A percentile compares a stretch with the other conserved stretches of the same genome.
These are phyloP conservation scores for Epinotia ramella DNA, from an alignment of 2,888 invertebrate genomes.

Conservation along the genomic window DNA sequence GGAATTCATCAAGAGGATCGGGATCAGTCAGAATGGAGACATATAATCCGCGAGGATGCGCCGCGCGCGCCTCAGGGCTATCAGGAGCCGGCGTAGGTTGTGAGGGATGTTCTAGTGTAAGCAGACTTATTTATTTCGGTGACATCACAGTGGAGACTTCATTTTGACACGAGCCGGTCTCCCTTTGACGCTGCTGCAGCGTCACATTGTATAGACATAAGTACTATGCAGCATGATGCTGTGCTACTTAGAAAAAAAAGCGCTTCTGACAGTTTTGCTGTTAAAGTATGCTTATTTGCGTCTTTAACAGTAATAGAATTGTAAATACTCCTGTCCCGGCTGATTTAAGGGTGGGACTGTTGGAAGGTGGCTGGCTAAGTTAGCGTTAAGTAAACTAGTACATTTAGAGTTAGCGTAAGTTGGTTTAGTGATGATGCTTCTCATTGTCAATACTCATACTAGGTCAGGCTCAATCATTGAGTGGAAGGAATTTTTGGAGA, in stretches of 20 bases:
- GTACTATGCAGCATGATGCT: background rate
- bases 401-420: constrained; percentile 75
- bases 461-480: constrained; percentile 67
- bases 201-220: constrained; percentile 54
- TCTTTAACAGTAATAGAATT: constrained; percentile 32
- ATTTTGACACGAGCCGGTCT: constrained; percentile 5
- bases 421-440: constrained; percentile 71
- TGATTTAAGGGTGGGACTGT: constrained; percentile 17
- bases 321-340: constrained; percentile 40
- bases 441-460: constrained; percentile 81
- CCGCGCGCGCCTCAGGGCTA: constrained; percentile 82
- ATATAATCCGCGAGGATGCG: constrained; percentile 82
- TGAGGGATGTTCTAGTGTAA: constrained; percentile 82
- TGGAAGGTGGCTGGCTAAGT: constrained; percentile 3
- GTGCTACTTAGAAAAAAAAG: constrained; percentile 49
- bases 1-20: constrained; percentile 83
- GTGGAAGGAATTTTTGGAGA: constrained; percentile 49
- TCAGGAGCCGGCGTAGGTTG: constrained; percentile 83
- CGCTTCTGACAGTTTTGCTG: constrained; percentile 64
- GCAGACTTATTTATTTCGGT: constrained; percentile 80
- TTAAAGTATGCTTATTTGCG: constrained; percentile 67
- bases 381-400: constrained; percentile 58
- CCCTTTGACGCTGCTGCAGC: background rate
- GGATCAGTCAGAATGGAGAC: constrained; percentile 83
- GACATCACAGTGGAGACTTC: constrained; percentile 75